Conservation (phyloP, 1,140 invertebrate species). For the Cydia pomonella region DNA sequence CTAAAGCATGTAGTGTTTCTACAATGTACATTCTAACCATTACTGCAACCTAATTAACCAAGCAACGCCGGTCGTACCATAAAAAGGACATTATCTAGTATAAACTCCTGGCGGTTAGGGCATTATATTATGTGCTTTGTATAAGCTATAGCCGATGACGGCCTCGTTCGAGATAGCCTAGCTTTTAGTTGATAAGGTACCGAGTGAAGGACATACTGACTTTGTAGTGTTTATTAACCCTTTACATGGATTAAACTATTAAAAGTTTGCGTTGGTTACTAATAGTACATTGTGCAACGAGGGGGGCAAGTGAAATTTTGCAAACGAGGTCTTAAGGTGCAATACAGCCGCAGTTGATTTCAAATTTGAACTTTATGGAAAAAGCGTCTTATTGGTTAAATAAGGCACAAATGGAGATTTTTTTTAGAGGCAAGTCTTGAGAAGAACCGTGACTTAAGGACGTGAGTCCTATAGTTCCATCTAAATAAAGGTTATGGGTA, state of each 20-base stretch:
- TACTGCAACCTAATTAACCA: slow-evolving; percentile 15
- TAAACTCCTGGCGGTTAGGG: not conserved
- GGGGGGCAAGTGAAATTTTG: too few relatives aligned
- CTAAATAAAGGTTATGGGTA: too few relatives aligned
- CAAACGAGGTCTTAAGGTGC: too few relatives aligned
- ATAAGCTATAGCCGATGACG: not conserved
- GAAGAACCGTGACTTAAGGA: too few relatives aligned
- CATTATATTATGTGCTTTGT: not conserved
- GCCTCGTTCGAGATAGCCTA: slow-evolving; percentile 10
- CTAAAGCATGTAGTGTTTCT: not conserved
- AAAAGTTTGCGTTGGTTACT: too few relatives aligned
- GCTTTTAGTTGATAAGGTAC: slow-evolving; percentile 13
- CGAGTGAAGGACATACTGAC: not conserved
- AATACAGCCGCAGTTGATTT: too few relatives aligned
- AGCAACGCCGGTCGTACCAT: not conserved
- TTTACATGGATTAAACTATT: not conserved
- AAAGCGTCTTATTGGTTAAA: too few relatives aligned
- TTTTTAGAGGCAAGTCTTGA: too few relatives aligned
- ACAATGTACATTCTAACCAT: slow-evolving; percentile 17
- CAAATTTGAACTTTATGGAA: too few relatives aligned
- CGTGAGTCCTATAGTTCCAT: too few relatives aligned
- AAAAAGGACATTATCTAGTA: not conserved
- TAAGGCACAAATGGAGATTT: too few relatives aligned
- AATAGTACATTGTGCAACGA: too few relatives aligned
- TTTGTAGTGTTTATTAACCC: not conserved